A percentile compares a stretch with the other conserved stretches of the same genome.
Conservation (phyloP, 92 coral and sea anemone species). For the Virgularia gustaviana region DNA sequence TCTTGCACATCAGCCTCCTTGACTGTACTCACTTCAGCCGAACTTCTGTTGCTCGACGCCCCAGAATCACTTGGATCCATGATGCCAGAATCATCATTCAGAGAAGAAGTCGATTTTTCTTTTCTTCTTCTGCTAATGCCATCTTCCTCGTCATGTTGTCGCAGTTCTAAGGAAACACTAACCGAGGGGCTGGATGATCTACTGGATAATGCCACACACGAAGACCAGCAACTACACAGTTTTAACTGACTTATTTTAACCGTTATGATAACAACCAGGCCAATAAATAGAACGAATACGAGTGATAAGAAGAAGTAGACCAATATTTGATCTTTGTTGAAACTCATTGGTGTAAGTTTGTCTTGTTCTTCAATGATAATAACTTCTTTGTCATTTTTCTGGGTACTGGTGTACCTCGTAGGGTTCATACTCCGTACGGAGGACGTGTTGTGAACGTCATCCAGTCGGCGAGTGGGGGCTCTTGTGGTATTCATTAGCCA, state of each 20-base stretch:
- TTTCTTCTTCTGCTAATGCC: neutral
- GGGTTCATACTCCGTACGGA: slow-evolving; percentile 1
- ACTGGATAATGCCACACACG: no score
- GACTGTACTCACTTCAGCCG: slow-evolving; percentile 5
- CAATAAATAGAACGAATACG: neutral
- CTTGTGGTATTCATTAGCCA: neutral
- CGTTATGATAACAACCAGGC: slow-evolving; percentile 22
- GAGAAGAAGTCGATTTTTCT: neutral
- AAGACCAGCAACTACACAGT: neutral
- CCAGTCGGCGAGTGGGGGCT: no score
- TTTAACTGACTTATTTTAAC: slow-evolving; percentile 6
- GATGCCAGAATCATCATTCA: slow-evolving; percentile 30
- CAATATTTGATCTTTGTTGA: slow-evolving; percentile 14
- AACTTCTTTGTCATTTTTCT: neutral
- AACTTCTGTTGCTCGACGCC: slow-evolving; percentile 20
- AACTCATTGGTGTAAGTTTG: neutral
- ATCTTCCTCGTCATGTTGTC: neutral
- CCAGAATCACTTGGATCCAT: slow-evolving; percentile 30
- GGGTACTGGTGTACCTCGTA: neutral
- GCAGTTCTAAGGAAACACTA: neutral
- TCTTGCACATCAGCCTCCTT: neutral
- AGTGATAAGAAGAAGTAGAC: slow-evolving; percentile 15
- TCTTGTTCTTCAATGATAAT: slow-evolving; percentile 22
- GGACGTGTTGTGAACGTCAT: neutral
- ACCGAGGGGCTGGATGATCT: neutral